phyloP scores from a whole-genome alignment of 2,888 invertebrate genomes.

The Leptinotarsa rubiginosa region DNA sequence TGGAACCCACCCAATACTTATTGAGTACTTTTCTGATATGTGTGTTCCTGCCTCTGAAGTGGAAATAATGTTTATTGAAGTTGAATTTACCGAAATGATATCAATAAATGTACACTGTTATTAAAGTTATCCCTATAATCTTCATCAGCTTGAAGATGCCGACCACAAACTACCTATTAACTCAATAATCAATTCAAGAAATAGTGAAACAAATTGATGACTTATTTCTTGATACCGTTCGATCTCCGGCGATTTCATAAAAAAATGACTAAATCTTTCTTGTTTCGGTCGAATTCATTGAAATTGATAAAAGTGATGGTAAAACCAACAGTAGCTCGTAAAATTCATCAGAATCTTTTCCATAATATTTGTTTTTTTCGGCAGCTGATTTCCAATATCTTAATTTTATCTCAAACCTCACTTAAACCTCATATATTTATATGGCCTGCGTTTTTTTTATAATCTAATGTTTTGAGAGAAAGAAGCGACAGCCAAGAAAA shows the following conservation, averaged over 20 bases:
- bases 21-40: no score
- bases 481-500: no score
- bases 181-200: neutral
- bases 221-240: constrained; percentile 1
- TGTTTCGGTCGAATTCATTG: neutral
- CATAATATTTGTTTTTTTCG: no score
- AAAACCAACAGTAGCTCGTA: no score
- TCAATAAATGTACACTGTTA: neutral
- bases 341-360: no score
- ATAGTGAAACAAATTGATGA: neutral
- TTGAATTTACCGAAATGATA: neutral
- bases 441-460: no score
- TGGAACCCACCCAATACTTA: neutral
- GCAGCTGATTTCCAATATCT: no score
- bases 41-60: neutral
- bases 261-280: neutral
- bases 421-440: no score
- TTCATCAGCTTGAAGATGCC: constrained; percentile 1
- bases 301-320: neutral
- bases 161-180: neutral
- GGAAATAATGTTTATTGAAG: neutral
- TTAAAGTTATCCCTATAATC: constrained; percentile 1
- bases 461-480: no score
- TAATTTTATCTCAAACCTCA: no score
- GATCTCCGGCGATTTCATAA: neutral